Base-by-base conservation (phyloP, 2,113 vertebrate species). In the Prietella phreatophila region DNA sequence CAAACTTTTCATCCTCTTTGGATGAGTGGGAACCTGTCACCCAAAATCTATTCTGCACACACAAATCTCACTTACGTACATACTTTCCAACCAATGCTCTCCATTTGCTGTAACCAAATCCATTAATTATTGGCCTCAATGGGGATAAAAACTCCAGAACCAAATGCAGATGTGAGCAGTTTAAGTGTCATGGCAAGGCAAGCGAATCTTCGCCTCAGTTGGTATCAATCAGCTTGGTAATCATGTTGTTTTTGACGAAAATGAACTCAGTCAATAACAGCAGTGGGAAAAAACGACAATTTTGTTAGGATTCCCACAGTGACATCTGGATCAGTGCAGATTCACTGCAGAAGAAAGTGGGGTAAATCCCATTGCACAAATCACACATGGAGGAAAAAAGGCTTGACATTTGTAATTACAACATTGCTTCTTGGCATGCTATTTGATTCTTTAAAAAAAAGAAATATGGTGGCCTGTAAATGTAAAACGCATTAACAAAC, bases 261-360 rank as follows among this genome's bases (percentile, higher is more conserved):
- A 84, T 30, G 1, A 39, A 58, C 33, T 60, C 83, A 85, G 39
- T 73, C 47, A 39, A 33, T 67, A 71, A 42, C 30, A 55, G 60
- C 76, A 67, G 27, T 82, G 50, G 19, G 25, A 50, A 53, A 80
- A 76, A 50, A 60, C 19, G 60, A 60, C 67, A 87, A n/a, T 33
- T 61, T 55, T 33, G 86, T 87, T 42, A 75, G 27, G 86, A 71
- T 47, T 87, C 80, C 86, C 80, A 82, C 3, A 39, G 27, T 73
- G 67, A 87, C 86, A 87, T 83, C 86, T 83, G 86, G 80, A 75
- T 73, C 36, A 58, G 86, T 42, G 53, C 27, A 81, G 76, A 47
- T 85, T 60, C 33, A 75, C 27, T 60, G 36, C 33, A 15, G 55
- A 55, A 42, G 11, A 56, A n/a, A 85, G 20, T 58, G 30, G 71